Conservation (phyloP, 2,888 invertebrate genomes). For the Muscina levida region DNA sequence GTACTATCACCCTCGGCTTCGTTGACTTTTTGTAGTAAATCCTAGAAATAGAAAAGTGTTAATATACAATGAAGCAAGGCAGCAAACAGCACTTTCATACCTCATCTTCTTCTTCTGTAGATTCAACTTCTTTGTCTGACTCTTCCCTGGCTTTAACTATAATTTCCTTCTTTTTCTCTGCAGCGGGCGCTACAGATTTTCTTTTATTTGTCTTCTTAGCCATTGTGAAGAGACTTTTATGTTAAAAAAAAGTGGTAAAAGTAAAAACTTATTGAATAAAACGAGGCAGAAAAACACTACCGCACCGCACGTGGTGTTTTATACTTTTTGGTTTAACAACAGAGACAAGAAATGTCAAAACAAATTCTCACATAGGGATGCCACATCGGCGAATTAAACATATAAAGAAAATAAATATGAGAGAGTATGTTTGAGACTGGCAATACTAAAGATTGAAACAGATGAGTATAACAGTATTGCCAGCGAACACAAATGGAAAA, state of each 20-base stretch:
- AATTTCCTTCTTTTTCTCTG: constrained; percentile 42
- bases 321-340: too few species aligned
- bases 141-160: constrained; percentile 16
- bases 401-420: too few species aligned
- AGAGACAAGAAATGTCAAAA: constrained; percentile 36
- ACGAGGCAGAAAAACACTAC: not conserved
- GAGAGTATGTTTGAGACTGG: too few species aligned
- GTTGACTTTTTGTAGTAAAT: constrained; percentile 74
- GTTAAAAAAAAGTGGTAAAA: not conserved
- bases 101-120: constrained; percentile 36
- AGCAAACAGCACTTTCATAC: constrained; percentile 29
- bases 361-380: constrained; percentile 9
- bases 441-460: too few species aligned
- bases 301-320: constrained; percentile 60
- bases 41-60: constrained; percentile 67
- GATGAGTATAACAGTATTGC: too few species aligned
- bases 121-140: constrained; percentile 32
- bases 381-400: constrained; percentile 36
- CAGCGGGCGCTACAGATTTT: constrained; percentile 42
- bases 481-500: too few species aligned
- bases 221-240: constrained; percentile 47
- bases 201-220: constrained; percentile 65
- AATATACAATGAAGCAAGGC: not conserved
- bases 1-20: constrained; percentile 80
- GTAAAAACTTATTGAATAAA: too few species aligned